phyloP scores from a whole-genome alignment of 1,140 invertebrate genomes.

The Fopius arisanus region DNA sequence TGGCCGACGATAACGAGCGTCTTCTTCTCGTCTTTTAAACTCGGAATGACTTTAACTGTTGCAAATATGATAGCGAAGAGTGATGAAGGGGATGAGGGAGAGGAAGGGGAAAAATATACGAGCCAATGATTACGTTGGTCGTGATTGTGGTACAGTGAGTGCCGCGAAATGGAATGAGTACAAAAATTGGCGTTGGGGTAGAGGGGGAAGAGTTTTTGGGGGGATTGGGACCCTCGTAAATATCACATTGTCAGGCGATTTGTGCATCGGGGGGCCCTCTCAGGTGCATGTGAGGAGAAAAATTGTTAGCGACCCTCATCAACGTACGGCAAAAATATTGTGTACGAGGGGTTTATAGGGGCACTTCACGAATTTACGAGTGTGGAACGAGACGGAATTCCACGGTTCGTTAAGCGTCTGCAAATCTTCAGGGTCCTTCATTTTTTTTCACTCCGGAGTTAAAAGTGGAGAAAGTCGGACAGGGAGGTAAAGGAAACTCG shows the following conservation, averaged over 20 bases:
- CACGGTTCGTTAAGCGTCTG: conserved; percentile 31
- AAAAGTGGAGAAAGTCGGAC: neutral
- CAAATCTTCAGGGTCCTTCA: conserved; percentile 27
- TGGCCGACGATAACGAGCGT: neutral
- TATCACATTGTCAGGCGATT: conserved; percentile 13
- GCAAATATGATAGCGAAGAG: neutral
- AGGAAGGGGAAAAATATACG: neutral
- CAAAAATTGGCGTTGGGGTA: neutral
- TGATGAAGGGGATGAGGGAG: neutral
- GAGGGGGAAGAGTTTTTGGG: neutral
- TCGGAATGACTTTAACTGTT: conserved; percentile 2
- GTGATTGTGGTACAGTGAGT: neutral
- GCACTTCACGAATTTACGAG: conserved; percentile 27
- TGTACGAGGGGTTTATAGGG: neutral
- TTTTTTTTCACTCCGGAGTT: neutral
- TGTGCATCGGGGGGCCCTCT: neutral
- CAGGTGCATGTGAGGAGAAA: neutral
- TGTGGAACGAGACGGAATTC: conserved; percentile 27
- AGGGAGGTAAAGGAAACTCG: neutral
- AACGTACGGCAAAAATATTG: neutral
- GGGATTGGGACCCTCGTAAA: neutral
- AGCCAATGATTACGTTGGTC: neutral
- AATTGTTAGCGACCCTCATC: conserved; percentile 4
- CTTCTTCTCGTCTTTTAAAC: conserved; percentile 1
- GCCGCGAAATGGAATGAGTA: neutral